Percentiles rank a stretch among this genome's conserved stretches.
These are phyloP conservation scores for Myotis lucifugus DNA, from an alignment of 2,113 vertebrate species.

Conservation along the genomic window DNA sequence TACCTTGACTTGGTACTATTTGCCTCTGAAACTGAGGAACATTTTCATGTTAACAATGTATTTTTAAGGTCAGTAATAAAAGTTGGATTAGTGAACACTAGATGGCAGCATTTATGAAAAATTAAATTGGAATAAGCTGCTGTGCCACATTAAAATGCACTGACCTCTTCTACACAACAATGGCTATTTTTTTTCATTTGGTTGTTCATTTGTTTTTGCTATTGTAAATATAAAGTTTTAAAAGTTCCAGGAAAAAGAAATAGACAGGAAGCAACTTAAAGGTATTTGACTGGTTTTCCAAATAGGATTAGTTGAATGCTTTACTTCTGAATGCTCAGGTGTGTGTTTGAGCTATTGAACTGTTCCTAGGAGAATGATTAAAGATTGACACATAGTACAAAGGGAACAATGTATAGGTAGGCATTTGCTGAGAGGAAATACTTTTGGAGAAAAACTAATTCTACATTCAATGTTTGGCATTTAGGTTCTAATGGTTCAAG, in stretches of 20 bases:
- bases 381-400: rapidly evolving
- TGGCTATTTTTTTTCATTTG: not conserved
- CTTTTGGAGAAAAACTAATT: not conserved
- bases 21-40: not conserved
- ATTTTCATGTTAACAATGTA: not conserved
- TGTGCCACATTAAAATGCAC: not conserved
- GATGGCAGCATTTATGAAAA: constrained; percentile 71
- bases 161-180: not conserved
- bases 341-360: not conserved
- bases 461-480: not conserved
- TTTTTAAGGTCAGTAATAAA: constrained; percentile 27
- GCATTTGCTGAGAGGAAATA: not conserved
- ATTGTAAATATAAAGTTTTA: not conserved
- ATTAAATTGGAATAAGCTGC: constrained; percentile 36
- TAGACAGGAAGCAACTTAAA: not conserved
- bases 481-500: not conserved
- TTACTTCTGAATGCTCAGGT: not conserved
- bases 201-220: not conserved
- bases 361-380: not conserved
- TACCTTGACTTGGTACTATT: not conserved
- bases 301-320: not conserved
- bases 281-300: not conserved
- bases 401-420: not conserved
- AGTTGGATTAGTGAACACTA: constrained; percentile 67
- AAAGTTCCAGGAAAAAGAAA: not conserved